phyloP scores from a whole-genome alignment of 1,140 invertebrate species.

The Teleopsis dalmanni region DNA sequence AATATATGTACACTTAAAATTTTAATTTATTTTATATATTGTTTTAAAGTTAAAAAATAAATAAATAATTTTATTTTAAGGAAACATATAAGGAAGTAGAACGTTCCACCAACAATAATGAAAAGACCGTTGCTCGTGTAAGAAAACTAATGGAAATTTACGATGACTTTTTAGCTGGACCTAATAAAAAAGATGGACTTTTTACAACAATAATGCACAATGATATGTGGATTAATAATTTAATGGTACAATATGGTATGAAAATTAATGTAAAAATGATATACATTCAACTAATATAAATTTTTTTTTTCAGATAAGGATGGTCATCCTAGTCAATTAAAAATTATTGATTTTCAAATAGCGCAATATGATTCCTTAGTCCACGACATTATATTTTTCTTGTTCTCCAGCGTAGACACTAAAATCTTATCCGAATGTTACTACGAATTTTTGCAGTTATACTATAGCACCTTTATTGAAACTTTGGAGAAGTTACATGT shows the following conservation, averaged over 20 bases:
- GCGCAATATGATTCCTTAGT: constrained; percentile 48
- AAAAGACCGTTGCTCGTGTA: constrained; percentile 14
- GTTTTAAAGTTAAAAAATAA: not conserved
- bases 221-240: constrained; percentile 59
- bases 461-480: constrained; percentile 48
- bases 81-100: constrained; percentile 7
- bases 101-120: constrained; percentile 15
- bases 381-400: constrained; percentile 52
- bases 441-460: constrained; percentile 47
- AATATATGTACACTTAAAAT: no score
- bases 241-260: constrained; percentile 47
- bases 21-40: no score
- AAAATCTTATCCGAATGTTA: constrained; percentile 43
- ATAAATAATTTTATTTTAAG: not conserved
- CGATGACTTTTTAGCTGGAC: constrained; percentile 14
- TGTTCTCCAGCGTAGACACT: constrained; percentile 49
- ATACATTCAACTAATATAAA: not conserved
- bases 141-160: constrained; percentile 15
- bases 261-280: not conserved
- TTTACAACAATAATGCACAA: constrained; percentile 51
- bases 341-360: constrained; percentile 59
- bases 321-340: constrained; percentile 44
- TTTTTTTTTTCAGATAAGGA: constrained; percentile 19
- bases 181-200: constrained; percentile 21
- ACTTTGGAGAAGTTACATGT: constrained; percentile 28